These are phyloP conservation scores for Syngnathus rostellatus DNA, from an alignment of 2,797 vertebrate genomes.

Conservation along the genomic window DNA sequence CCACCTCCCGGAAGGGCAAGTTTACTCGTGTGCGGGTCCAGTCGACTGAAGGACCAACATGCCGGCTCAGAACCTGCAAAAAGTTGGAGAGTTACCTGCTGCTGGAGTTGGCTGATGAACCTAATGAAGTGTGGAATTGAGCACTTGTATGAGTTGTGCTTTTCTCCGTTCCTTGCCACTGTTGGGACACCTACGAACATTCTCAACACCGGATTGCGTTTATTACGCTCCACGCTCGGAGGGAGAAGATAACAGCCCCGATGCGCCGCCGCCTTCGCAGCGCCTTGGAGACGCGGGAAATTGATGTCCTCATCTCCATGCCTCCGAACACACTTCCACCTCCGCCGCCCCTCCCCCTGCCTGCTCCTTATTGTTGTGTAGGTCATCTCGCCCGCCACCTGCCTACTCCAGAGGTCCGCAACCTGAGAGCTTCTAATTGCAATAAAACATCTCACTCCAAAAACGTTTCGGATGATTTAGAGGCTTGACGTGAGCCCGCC, in stretches of 20 bases:
- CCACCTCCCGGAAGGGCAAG: constrained; percentile 2
- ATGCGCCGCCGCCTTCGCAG: constrained; percentile 5
- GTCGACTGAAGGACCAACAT: not conserved
- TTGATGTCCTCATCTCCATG: constrained; percentile 33
- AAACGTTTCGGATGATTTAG: not conserved
- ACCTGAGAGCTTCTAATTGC: not conserved
- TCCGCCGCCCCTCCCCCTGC: constrained; percentile 39
- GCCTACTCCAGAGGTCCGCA: constrained; percentile 25
- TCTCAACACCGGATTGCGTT: not conserved
- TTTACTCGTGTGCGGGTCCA: constrained; percentile 28
- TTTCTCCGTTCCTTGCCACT: not conserved
- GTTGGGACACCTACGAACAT: not conserved
- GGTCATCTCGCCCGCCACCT: constrained; percentile 30
- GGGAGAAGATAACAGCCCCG: constrained; percentile 26
- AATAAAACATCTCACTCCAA: not conserved
- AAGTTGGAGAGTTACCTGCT: not conserved
- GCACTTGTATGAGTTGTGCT: not conserved
- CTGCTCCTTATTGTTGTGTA: constrained; percentile 7
- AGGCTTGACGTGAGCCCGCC: constrained; percentile 18
- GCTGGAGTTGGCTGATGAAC: not conserved
- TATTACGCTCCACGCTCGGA: constrained; percentile 1
- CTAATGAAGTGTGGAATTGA: not conserved
- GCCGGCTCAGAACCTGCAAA: not conserved
- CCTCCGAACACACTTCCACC: constrained; percentile 23
- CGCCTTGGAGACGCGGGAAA: constrained; percentile 23